Evolutionary conservation across 1,140 invertebrate genomes (phyloP), one percentile per base, ranked within the genome.

Genomic region (Colletes latitarsis): DNA sequence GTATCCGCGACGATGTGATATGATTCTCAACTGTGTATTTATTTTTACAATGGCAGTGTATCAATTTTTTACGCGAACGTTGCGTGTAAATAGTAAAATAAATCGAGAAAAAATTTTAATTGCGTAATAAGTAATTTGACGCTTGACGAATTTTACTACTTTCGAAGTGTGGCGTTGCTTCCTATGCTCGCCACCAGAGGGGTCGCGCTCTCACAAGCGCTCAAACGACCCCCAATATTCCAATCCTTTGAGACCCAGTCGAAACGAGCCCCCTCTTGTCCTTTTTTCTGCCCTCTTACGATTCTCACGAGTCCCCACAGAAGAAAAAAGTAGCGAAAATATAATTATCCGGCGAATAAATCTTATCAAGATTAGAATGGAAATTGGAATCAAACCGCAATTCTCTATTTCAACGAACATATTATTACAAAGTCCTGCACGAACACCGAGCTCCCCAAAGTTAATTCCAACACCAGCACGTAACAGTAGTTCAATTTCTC

Each of bases 11-110:
- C 4, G 5, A 57, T 17, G n/a, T 15, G n/a, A n/a, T 30, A 30
- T 30, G 30, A 30, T 30, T 30, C 30, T 30, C 30, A 2, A 30
- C 30, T 57, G 41, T 19, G 67, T 62, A 70, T 71, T 74, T 60
- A 52, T 52, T 70, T 71, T 63, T 41, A 17, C n/a, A 41, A 6
- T 17, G 19, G 55, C 30, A 2, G 41, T 52, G 76, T 71, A 63
- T 62, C 21, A 9, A 52, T 21, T 71, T 66, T 70, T 71, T 77
- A 71, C 46, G 67, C 41, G 14, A 14, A 57, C 55, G 6, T 76
- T 19, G 39, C 76, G 49, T 77, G 75, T 70, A 77, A 62, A 77
- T 71, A 70, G 41, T 52, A 3, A 21, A 77, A 70, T 77, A 77
- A 77, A 77, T 4, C 49, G 6, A 39, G 39, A 57, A 57, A 6